Conservation (phyloP, 2,888 invertebrate genomes). For the Melieria omissa region DNA sequence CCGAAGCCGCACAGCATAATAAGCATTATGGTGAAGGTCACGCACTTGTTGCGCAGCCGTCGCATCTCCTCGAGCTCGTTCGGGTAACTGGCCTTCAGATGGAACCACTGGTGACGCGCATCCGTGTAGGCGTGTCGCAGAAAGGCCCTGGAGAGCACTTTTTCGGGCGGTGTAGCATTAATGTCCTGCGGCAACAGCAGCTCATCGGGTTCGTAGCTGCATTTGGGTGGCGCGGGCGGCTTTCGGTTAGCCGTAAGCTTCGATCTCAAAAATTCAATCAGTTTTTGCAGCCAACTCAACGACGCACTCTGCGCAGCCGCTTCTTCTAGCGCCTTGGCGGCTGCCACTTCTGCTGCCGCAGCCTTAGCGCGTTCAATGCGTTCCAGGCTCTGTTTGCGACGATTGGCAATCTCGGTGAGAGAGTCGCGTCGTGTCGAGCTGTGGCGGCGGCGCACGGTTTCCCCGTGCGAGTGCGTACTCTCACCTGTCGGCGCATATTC, state of each 20-base stretch:
- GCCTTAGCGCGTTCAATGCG: neutral
- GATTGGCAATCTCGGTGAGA: conserved; percentile 18
- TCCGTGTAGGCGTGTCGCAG: conserved; percentile 67
- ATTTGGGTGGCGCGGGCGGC: neutral
- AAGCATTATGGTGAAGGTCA: conserved; percentile 76
- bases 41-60: conserved; percentile 74
- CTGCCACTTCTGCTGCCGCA: neutral
- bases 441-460: conserved; percentile 10
- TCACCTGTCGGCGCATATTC: conserved; percentile 22
- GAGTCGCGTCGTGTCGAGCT: conserved; percentile 21
- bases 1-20: conserved; percentile 82
- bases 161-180: conserved; percentile 35
- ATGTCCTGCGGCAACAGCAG: conserved; percentile 2
- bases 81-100: conserved; percentile 72
- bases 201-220: conserved; percentile 23
- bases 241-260: conserved; percentile 29
- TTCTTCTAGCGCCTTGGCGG: neutral
- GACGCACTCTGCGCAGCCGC: conserved; percentile 6
- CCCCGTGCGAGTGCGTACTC: conserved; percentile 15
- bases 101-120: conserved; percentile 69
- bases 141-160: conserved; percentile 56
- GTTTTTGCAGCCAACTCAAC: conserved; percentile 21
- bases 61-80: conserved; percentile 70
- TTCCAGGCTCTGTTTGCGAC: conserved; percentile 39
- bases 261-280: conserved; percentile 19